Base-by-base conservation (phyloP, 1,140 invertebrate genomes). In the Caenorhabditis brenneri region DNA sequence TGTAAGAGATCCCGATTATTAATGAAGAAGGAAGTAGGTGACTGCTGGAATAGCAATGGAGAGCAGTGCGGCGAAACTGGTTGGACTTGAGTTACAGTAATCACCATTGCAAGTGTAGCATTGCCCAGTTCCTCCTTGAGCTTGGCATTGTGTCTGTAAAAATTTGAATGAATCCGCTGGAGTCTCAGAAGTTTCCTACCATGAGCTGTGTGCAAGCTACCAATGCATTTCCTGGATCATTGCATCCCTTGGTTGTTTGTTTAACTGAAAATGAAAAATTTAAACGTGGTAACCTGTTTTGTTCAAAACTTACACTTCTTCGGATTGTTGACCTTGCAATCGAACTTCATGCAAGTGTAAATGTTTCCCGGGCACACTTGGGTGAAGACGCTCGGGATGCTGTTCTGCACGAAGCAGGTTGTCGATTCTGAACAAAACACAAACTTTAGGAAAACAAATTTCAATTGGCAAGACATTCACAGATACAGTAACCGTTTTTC, bases 331-430 rank as follows among this genome's bases (percentile, higher is more conserved):
- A 74, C 65, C 24, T 15, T 39, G n/a, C 65, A 74, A 36, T 74
- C 65, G 22, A 74, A 74, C 36, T 74, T 74, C 65, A 74, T 74
- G 36, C 65, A 74, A n/a, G 65, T 74, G 22, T 74, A 74, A 22
- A 74, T 74, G 22, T 74, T 74, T 46, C 65, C 65, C 5, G 65
- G 65, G 36, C 65, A 74, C 19, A 74, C 65, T n/a, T 74, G 65
- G 3, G 65, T 74, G 65, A 74, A 74, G n/a, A 46, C 65, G 46
- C 36, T 74, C 15, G 36, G 65, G 46, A 74, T 74, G 22, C 65
- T 74, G 29, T 74, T 74, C 29, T 74, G 65, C 27, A 74, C 65
- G 65, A 74, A 74, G 65, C 65, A 74, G 1, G 65, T 74, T 3
- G 65, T 74, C 22, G 65, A 74, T 42, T 74, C 65, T 74, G 65